Evolutionary conservation across 2,888 invertebrate species (phyloP), one percentile per base, ranked within the genome.

Genomic region (Eupsilia transversa): DNA sequence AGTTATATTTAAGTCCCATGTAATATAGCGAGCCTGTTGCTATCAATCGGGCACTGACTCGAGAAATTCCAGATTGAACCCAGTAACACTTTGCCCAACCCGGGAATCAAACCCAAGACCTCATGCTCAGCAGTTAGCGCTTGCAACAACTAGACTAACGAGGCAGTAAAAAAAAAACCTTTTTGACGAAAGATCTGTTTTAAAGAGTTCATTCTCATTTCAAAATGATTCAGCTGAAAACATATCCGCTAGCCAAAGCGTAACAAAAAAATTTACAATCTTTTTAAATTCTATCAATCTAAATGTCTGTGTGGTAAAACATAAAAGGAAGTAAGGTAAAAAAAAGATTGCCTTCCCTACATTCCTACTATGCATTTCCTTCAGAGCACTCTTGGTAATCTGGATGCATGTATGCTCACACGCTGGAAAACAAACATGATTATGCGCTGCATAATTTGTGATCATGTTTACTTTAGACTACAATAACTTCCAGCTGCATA

Each of bases 391-490:
- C 23, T 38, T 59, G 6, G 14, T 17, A n/a, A 57, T 61, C 33
- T 60, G n/a, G 17, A 68, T 33, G 41, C 66, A 56, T 60, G 54
- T n/a, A 79, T 9, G 33, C 30, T 9, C 57, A 63, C 10, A 35
- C 23, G 38, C 46, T 61, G 0, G n/a, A 60, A 66, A 72, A 72
- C 69, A 72, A 72, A 61, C 73, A 72, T 61, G 7, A 59, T 78
- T 78, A 66, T 83, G 27, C 72, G 9, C 2, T 68, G 68, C 49
- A 80, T 83, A 83, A 79, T 61, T 78, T 69, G 46, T 68, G 43
- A 57, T n/a, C 33, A 30, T 67, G 46, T 77, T 71, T 77, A 71
- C 49, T 38, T 52, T 9, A 9, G 33, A 7, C 43, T 61, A 30
- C 35, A 61, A 69, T 83, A 79, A 83, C 83, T 56, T 33, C 3